These are phyloP conservation scores for Mantis religiosa DNA, from an alignment of 2,888 invertebrate genomes.

Conservation along the genomic window DNA sequence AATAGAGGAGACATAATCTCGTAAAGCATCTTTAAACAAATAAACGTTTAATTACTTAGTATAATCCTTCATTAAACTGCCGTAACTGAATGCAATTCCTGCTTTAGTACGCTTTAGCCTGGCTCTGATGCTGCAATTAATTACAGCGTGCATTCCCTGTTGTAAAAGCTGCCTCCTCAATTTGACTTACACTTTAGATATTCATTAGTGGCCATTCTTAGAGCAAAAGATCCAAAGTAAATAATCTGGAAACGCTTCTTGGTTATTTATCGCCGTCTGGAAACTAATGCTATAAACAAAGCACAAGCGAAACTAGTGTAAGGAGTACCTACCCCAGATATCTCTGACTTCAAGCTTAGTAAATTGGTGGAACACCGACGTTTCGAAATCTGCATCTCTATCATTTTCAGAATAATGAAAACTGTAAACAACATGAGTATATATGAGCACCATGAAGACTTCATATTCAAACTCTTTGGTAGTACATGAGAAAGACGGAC, in stretches of 20 bases:
- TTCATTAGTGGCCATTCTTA: background rate
- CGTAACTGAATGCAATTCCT: background rate
- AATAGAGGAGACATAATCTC: background rate
- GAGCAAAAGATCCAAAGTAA: background rate
- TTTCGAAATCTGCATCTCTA: too few species aligned
- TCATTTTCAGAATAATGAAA: too few species aligned
- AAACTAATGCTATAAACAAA: background rate
- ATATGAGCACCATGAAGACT: too few species aligned
- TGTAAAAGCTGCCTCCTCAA: background rate
- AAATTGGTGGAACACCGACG: too few species aligned
- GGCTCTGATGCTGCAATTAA: background rate
- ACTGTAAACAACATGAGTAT: too few species aligned
- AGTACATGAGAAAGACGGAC: too few species aligned
- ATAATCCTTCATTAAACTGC: background rate
- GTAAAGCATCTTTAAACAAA: background rate
- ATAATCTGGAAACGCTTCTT: background rate
- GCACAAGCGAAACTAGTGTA: background rate
- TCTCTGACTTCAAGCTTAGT: too few species aligned
- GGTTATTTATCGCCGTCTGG: too few species aligned
- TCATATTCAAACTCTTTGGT: too few species aligned
- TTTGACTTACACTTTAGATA: background rate
- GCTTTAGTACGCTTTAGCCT: background rate
- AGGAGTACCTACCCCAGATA: too few species aligned
- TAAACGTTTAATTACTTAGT: background rate
- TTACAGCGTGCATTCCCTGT: background rate